A percentile compares a stretch with the other conserved stretches of the same genome.
Evolutionary conservation across 2,797 vertebrate genomes (phyloP).

Genomic region (Tamandua tetradactyla): DNA sequence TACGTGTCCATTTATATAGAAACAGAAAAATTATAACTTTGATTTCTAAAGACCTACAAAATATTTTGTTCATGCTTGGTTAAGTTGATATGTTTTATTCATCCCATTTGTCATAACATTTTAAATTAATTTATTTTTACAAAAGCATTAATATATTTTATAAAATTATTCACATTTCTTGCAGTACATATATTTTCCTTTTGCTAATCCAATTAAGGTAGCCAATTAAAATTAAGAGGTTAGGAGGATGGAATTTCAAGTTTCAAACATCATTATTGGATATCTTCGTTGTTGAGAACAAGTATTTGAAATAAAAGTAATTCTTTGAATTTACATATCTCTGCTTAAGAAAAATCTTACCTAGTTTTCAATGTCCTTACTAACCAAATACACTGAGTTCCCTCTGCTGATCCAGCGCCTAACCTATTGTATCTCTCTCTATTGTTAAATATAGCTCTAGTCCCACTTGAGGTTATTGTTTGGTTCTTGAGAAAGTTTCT

Average conservation of each 20-base stretch:
- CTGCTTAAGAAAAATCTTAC: neutral
- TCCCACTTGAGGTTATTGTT: neutral
- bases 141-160: neutral
- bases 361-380: neutral
- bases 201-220: neutral
- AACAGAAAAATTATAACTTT: neutral
- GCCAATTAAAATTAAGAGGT: neutral
- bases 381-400: conserved; percentile 61
- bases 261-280: neutral
- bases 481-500: conserved; percentile 26
- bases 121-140: neutral
- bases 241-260: neutral
- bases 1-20: neutral
- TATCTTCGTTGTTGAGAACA: conserved; percentile 21
- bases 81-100: neutral
- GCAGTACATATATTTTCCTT: neutral
- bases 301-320: conserved; percentile 16
- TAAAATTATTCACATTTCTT: neutral
- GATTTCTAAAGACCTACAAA: neutral
- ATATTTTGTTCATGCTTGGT: neutral
- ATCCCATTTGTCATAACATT: neutral
- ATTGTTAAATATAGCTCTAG: neutral
- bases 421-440: neutral
- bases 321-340: neutral
- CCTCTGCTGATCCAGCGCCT: conserved; percentile 58